Base-by-base conservation (phyloP, 2,113 vertebrate species). In the Megaceryle torquata region DNA sequence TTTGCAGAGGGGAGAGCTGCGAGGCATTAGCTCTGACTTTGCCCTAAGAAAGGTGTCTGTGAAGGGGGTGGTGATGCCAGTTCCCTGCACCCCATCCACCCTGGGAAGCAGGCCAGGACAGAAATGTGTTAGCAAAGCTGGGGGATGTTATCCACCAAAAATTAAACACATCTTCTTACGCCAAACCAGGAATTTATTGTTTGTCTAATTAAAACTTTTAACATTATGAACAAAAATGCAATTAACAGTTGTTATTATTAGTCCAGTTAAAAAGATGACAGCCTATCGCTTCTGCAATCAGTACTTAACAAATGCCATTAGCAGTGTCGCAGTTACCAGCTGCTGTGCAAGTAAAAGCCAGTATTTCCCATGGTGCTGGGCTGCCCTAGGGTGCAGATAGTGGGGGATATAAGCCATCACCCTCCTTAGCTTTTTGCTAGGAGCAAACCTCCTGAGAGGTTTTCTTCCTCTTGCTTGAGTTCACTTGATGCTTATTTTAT, bases 371-470 rank as follows among this genome's bases (percentile, higher is more conserved):
- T 24, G 69, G 19, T 0, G 0, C 46, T 71, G 71, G 43, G 80
- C 2, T 12, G 11, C 57, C 33, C 39, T 0, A 3, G 51, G 46
- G 15, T 57, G 17, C 70, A 54, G 65, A 48, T 51, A n/a, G 56
- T 19, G 63, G 50, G 77, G 5, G 39, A 56, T 69, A 53, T 19
- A 39, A 91, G 35, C 39, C 44, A 10, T 25, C n/a, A 11, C 7
- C 9, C 26, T 61, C 19, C 37, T 50, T 33, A 51, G 22, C 25
- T 35, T 48, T 68, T 33, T 46, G 61, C 26, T 53, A 48, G 82
- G 14, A 84, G 19, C 54, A 11, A 46, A n/a, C n/a, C n/a, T n/a
- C n/a, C n/a, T 0, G 0, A 1, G 35, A 33, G 24, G 26, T 7
- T 46, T 87, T 68, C 16, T 67, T 82, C 31, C 31, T 72, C 63